These are phyloP conservation scores for Agrochola lychnidis DNA, from an alignment of 2,888 invertebrate genomes.

Conservation along the genomic window DNA sequence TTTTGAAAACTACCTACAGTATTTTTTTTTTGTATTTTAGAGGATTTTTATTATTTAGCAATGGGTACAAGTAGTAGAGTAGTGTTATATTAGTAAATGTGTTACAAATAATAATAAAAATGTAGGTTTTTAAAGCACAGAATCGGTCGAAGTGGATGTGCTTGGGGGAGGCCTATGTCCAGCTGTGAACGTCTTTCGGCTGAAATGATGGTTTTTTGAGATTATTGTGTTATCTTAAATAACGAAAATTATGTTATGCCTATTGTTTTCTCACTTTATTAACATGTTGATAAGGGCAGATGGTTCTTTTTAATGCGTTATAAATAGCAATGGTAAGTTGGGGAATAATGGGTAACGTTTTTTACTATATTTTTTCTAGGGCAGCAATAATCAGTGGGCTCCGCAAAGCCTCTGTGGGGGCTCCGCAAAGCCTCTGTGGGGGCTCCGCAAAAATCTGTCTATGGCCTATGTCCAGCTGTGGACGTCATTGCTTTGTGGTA, in stretches of 20 bases:
- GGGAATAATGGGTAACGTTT: not conserved
- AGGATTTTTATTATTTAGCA: not conserved
- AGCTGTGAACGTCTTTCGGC: too few relatives aligned
- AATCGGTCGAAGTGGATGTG: too few relatives aligned
- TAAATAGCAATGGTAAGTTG: not conserved
- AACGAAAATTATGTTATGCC: not conserved
- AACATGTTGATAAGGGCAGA: not conserved
- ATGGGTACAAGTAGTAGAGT: not conserved
- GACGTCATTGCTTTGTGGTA: too few relatives aligned
- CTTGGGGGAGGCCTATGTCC: too few relatives aligned
- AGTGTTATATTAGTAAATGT: not conserved
- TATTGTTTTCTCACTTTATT: not conserved
- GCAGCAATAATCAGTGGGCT: too few relatives aligned
- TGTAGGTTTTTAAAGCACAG: too few relatives aligned
- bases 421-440: too few relatives aligned
- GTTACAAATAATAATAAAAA: not conserved
- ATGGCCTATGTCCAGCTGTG: too few relatives aligned
- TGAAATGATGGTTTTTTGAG: too few relatives aligned
- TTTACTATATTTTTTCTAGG: too few relatives aligned
- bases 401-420: too few relatives aligned
- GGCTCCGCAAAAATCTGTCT: too few relatives aligned
- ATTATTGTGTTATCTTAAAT: not conserved
- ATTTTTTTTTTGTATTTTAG: slow-evolving; percentile 9
- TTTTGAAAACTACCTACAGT: slow-evolving; percentile 20
- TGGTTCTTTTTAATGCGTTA: not conserved